These are phyloP conservation scores for Coenonympha glycerion DNA, from an alignment of 2,888 invertebrate genomes.

Conservation along the genomic window DNA sequence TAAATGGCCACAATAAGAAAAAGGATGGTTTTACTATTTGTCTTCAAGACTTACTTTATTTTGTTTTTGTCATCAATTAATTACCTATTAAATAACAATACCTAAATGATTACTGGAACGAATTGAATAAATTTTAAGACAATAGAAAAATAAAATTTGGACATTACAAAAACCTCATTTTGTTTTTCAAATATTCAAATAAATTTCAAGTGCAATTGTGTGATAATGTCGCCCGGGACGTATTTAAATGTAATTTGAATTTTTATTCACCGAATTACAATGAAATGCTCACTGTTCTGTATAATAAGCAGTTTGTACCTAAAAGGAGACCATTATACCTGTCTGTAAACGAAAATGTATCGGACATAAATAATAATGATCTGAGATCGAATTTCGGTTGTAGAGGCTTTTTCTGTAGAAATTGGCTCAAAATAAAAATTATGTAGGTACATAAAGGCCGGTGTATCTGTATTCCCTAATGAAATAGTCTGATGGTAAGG, in stretches of 20 bases:
- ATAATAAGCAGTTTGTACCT: constrained; percentile 4
- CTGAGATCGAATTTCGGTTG: too few relatives aligned
- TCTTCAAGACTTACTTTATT: too few relatives aligned
- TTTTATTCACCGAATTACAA: constrained; percentile 10
- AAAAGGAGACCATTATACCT: constrained; percentile 1
- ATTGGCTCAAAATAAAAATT: too few relatives aligned
- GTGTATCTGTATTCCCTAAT: too few relatives aligned
- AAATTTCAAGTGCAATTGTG: constrained; percentile 7
- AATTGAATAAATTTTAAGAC: background rate
- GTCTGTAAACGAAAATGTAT: background rate
- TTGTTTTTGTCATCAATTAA: too few relatives aligned
- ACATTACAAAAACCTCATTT: background rate
- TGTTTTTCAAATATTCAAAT: constrained; percentile 4
- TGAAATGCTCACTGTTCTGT: background rate
- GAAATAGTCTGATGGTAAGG: too few relatives aligned
- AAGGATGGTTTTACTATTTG: too few relatives aligned
- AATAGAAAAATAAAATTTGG: background rate
- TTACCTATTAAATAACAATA: background rate
- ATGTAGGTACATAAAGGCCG: too few relatives aligned
- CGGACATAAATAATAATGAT: too few relatives aligned
- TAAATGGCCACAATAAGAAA: too few relatives aligned
- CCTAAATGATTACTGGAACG: background rate
- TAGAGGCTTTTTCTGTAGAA: too few relatives aligned
- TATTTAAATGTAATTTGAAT: constrained; percentile 11
- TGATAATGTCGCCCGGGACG: constrained; percentile 4